Conservation (phyloP, 2,113 vertebrate genomes). For the Barbus barbus region DNA sequence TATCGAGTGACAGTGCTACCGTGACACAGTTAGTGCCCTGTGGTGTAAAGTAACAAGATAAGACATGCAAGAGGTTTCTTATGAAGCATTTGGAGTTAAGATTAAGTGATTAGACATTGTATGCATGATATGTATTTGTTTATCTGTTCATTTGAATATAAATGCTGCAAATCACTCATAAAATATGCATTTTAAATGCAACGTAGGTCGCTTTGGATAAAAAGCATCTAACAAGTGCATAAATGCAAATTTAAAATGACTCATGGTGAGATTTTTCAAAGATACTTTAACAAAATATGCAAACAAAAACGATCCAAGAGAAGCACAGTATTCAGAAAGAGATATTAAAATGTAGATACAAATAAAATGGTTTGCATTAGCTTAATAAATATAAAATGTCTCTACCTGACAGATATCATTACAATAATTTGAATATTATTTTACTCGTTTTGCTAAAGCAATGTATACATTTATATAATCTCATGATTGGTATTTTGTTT, state of each 20-base stretch:
- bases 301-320: background rate
- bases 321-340: background rate
- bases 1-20: constrained; percentile 1
- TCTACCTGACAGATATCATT: background rate
- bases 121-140: background rate
- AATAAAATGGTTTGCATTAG: background rate
- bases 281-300: background rate
- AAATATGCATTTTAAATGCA: background rate
- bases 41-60: constrained; percentile 18
- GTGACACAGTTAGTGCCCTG: constrained; percentile 10
- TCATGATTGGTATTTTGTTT: background rate
- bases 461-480: background rate
- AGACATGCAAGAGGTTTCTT: background rate
- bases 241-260: background rate
- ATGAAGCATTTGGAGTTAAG: background rate
- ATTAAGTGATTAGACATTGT: background rate
- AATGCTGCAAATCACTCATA: background rate
- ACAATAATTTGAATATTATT: background rate
- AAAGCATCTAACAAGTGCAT: background rate
- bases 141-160: background rate
- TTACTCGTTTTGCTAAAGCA: background rate
- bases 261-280: background rate
- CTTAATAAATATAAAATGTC: background rate
- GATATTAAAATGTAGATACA: background rate
- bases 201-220: background rate